Evolutionary conservation across 1,140 invertebrate genomes (phyloP).

Genomic region (Achatina immaculata): DNA sequence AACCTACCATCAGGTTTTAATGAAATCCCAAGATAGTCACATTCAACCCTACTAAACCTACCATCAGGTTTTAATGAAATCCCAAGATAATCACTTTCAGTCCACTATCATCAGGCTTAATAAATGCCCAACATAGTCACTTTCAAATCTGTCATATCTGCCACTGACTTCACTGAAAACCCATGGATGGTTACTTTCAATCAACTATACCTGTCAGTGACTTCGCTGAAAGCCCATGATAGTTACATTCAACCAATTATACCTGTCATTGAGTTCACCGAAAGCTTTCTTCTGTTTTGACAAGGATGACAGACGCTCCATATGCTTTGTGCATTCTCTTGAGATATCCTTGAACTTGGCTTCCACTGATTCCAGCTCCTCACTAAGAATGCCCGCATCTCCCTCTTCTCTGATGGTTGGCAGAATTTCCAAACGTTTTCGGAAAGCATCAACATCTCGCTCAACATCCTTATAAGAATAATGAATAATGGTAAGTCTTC

Average conservation of each 20-base stretch:
- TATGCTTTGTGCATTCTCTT: conserved; percentile 57
- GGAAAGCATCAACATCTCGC: conserved; percentile 59
- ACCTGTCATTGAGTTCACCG: conserved; percentile 71
- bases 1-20: too few species aligned
- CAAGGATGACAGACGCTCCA: conserved; percentile 57
- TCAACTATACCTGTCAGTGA: too few species aligned
- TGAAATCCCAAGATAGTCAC: too few species aligned
- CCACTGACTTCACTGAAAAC: too few species aligned
- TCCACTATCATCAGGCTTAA: too few species aligned
- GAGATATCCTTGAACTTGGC: conserved; percentile 63
- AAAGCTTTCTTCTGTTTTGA: conserved; percentile 62
- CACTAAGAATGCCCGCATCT: conserved; percentile 60
- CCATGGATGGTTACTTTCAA: too few species aligned
- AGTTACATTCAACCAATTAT: conserved; percentile 1
- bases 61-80: too few species aligned
- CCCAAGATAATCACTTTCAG: too few species aligned
- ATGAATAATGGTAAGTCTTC: conserved; percentile 3
- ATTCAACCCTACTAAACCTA: too few species aligned
- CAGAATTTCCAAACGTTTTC: conserved; percentile 59
- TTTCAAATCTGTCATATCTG: too few species aligned
- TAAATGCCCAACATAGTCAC: too few species aligned
- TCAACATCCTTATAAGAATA: conserved; percentile 56
- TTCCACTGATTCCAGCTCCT: conserved; percentile 64
- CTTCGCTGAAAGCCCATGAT: too few species aligned
- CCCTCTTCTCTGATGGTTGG: conserved; percentile 61